Evolutionary conservation across 2,113 vertebrate genomes (phyloP), one percentile per base, ranked within the genome.

Genomic region (Istiophorus platypterus): DNA sequence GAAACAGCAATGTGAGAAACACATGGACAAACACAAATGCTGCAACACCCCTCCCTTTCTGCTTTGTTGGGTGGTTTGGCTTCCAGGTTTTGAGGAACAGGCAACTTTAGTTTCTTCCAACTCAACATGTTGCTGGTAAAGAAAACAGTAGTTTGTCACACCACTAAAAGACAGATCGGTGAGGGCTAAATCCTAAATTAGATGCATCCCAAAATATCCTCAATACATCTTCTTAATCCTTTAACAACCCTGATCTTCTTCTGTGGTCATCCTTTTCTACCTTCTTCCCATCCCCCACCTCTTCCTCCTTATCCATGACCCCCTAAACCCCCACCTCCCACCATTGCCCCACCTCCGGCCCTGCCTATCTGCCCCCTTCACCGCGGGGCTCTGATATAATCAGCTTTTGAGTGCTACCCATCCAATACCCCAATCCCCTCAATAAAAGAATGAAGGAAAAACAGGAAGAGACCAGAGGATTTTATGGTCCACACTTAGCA

Each of bases 141-240:
- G 34, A 26, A 42, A 74, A 65, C 73, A 79, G 49, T 54, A 57
- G 41, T 70, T 34, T 13, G 61, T 27, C 45, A 63, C 51, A 29
- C 34, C 66, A 54, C 73, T 37, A 7, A 72, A 6, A 58, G 73
- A 86, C 85, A 91, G 86, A 91, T 85, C 91, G 80, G 41, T 72
- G 41, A 71, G 61, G 69, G 56, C 78, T 90, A 66, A 91, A 88
- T 77, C 85, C 80, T 45, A 88, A 89, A 93, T 94, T 87, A 92
- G 89, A 91, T 84, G 67, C 72, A 83, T 89, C 88, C 73, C 67
- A 73, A 65, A 91, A 88, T 86, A 94, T 90, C 80, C 76, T 66
- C 66, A 68, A 82, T 68, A 37, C 72, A 91, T 84, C 82, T 92
- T 87, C 78, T 78, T 94, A 95, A 95, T 94, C 95, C 89, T 85